A percentile compares a stretch with the other conserved stretches of the same genome.
These are phyloP conservation scores for Leptarthrus brevirostris DNA, from an alignment of 2,888 invertebrate species.

Conservation along the genomic window DNA sequence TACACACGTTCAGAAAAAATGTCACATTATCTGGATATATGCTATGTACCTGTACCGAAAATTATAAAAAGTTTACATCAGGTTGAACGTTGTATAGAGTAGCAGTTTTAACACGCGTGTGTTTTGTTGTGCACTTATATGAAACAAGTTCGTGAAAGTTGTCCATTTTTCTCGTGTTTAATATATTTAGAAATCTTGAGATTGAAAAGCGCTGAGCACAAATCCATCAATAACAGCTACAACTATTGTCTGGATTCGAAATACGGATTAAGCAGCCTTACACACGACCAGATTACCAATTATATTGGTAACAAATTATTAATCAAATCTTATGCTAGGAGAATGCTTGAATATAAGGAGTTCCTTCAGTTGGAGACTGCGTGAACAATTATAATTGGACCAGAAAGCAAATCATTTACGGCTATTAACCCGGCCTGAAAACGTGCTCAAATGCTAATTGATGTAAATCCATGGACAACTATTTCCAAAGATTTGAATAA, in stretches of 20 bases:
- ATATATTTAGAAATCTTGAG: too few species aligned
- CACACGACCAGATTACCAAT: conserved; percentile 14
- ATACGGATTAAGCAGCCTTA: background rate
- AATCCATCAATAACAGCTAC: too few species aligned
- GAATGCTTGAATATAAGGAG: background rate
- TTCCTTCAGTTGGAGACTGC: background rate
- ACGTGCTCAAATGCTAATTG: conserved; percentile 27
- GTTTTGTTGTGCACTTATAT: too few species aligned
- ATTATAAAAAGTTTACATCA: too few species aligned
- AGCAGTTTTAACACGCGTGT: too few species aligned
- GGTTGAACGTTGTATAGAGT: too few species aligned
- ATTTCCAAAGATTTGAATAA: conserved; percentile 16
- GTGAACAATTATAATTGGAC: conserved; percentile 17
- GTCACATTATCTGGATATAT: background rate
- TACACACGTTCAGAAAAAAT: background rate
- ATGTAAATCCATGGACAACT: conserved; percentile 25
- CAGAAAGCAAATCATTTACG: conserved; percentile 26
- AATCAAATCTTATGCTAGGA: background rate
- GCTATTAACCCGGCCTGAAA: conserved; percentile 28
- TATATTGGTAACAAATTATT: conserved; percentile 6
- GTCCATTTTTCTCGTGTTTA: too few species aligned
- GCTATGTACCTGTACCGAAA: too few species aligned
- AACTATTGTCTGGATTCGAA: too few species aligned
- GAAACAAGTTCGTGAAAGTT: too few species aligned
- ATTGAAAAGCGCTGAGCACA: too few species aligned